Conservation (phyloP, 2,113 vertebrate species). For the Antigone vipio region DNA sequence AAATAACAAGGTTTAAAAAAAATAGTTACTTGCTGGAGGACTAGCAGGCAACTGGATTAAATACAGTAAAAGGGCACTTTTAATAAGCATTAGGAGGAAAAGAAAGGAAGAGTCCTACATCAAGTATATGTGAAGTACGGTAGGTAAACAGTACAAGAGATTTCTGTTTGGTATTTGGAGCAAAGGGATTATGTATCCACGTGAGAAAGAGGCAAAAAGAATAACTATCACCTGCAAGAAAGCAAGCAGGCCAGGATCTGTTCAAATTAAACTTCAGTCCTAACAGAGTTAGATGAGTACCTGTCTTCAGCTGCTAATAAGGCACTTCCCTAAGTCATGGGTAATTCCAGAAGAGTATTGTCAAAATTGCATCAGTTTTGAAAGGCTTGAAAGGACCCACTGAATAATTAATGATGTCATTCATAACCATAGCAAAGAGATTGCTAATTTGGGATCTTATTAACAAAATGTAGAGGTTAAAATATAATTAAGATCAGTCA, state of each 20-base stretch:
- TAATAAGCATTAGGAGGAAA: background rate
- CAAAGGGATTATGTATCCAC: background rate
- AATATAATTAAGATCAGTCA: background rate
- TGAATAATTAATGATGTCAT: background rate
- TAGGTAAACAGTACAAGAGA: background rate
- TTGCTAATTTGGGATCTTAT: background rate
- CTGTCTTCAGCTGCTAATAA: background rate
- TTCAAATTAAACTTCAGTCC: background rate
- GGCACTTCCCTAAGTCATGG: background rate
- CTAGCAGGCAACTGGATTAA: background rate
- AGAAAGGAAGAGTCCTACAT: background rate
- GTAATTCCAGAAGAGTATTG: background rate
- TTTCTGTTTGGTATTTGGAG: background rate
- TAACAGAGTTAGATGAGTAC: background rate
- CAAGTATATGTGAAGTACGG: accelerated
- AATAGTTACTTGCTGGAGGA: background rate
- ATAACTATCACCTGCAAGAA: background rate
- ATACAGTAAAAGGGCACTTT: background rate
- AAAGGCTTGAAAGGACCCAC: background rate
- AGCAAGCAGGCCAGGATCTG: background rate
- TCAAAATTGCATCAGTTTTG: background rate
- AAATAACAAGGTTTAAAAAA: background rate
- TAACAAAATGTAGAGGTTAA: background rate
- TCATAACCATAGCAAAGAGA: background rate
- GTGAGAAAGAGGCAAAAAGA: background rate